Conservation (phyloP, 2,888 invertebrate genomes). For the Xestia c-nigrum region DNA sequence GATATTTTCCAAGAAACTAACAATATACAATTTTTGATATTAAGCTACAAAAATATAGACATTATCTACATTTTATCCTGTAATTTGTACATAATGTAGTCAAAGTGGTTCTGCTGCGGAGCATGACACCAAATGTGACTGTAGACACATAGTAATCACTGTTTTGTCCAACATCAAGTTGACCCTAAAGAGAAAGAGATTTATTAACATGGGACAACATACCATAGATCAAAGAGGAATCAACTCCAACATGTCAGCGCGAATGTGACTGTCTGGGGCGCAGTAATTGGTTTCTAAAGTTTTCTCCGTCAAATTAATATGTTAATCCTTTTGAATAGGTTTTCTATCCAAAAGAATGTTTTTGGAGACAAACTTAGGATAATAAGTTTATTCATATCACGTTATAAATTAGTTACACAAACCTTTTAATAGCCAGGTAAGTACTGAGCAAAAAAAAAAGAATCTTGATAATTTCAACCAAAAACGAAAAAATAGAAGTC, state of each 20-base stretch:
- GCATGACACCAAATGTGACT: no score
- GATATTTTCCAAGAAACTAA: no score
- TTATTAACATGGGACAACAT: constrained; percentile 2
- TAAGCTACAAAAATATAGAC: no score
- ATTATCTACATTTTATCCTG: no score
- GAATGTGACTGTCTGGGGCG: constrained; percentile 67
- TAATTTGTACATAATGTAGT: no score
- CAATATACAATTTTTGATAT: no score
- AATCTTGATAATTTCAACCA: not conserved
- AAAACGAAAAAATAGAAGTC: no score
- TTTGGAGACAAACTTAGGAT: constrained; percentile 10
- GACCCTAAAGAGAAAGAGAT: not conserved
- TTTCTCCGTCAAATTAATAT: constrained; percentile 54
- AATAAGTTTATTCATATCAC: not conserved
- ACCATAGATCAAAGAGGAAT: constrained; percentile 47
- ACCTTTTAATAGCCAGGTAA: not conserved
- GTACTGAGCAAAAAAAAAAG: not conserved
- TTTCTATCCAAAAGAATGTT: constrained; percentile 28
- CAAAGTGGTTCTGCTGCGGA: no score
- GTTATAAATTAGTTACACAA: constrained; percentile 10
- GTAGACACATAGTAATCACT: not conserved
- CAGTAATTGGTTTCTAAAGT: constrained; percentile 70
- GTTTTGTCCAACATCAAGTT: not conserved
- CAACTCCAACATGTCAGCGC: constrained; percentile 54
- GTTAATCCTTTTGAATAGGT: constrained; percentile 43